Percentiles rank a stretch among this genome's conserved stretches.
phyloP scores from a whole-genome alignment of 2,113 vertebrate species.

The Tringa solitaria region DNA sequence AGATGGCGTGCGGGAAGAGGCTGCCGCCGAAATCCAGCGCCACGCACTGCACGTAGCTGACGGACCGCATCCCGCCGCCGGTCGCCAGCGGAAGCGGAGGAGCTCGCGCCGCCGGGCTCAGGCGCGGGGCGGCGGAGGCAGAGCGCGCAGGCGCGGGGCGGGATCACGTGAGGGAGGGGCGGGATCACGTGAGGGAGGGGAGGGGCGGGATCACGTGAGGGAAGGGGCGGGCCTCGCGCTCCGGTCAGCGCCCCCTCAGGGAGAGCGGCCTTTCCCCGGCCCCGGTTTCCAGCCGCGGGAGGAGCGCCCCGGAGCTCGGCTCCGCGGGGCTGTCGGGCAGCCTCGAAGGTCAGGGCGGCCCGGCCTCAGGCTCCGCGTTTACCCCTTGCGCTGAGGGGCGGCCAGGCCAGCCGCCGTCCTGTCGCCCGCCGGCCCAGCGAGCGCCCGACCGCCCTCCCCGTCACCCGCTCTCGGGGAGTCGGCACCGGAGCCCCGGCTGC shows the following conservation, averaged over 20 bases:
- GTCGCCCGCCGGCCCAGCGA: no score
- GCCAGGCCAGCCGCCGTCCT: not conserved
- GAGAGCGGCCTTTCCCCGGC: no score
- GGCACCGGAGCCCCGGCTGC: no score
- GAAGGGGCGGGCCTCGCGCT: no score
- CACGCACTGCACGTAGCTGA: slow-evolving; percentile 89
- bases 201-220: not conserved
- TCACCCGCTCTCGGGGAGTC: not conserved
- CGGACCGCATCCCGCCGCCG: slow-evolving; percentile 78
- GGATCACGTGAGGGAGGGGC: not conserved
- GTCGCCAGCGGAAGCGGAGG: not conserved
- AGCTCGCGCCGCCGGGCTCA: not conserved
- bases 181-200: not conserved
- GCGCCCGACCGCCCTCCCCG: no score
- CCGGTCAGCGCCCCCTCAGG: not conserved
- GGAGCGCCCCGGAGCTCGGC: no score
- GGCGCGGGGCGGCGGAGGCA: rapidly evolving
- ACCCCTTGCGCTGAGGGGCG: no score
- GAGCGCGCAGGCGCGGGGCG: not conserved
- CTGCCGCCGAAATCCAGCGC: slow-evolving; percentile 90
- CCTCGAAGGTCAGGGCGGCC: no score
- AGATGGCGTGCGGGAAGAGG: slow-evolving; percentile 90
- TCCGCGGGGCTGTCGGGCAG: no score
- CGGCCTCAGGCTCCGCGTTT: not conserved
- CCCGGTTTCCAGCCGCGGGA: not conserved